Evolutionary conservation across 2,888 invertebrate genomes (phyloP).

Genomic region (Pterostichus madidus): DNA sequence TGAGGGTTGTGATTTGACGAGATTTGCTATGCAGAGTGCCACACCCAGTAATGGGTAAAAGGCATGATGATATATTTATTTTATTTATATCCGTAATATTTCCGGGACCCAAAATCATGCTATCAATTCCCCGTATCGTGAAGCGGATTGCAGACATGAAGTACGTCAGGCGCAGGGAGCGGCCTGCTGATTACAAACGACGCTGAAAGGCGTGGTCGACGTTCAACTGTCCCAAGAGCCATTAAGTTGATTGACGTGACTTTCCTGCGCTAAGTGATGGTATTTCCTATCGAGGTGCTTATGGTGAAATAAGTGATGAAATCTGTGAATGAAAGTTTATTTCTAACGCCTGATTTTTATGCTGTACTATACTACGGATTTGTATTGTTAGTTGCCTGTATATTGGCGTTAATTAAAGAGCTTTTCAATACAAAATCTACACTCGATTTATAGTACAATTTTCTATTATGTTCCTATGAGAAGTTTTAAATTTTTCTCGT

Average conservation of each 20-base stretch:
- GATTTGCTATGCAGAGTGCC: no score
- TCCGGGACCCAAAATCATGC: no score
- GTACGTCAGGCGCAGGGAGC: conserved; percentile 11
- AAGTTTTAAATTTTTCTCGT: no score
- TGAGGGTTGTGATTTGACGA: no score
- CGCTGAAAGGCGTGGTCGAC: conserved; percentile 33
- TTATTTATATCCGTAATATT: no score
- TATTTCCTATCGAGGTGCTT: conserved; percentile 11
- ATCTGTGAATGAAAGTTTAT: neutral
- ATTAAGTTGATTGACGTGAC: conserved; percentile 47
- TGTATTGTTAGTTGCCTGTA: conserved; percentile 21
- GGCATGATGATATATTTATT: no score
- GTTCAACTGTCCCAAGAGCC: conserved; percentile 26
- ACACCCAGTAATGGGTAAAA: no score
- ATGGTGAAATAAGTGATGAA: conserved; percentile 7
- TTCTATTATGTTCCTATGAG: no score
- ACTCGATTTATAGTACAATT: no score
- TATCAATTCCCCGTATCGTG: neutral
- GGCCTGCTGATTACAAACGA: conserved; percentile 31
- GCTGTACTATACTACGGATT: neutral
- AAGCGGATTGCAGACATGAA: neutral
- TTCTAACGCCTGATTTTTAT: conserved; percentile 30
- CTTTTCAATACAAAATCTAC: neutral
- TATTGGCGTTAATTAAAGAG: neutral
- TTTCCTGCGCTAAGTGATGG: conserved; percentile 38